These are phyloP conservation scores for Sarcophaga variegata DNA, from an alignment of 2,888 invertebrate genomes.

Conservation along the genomic window DNA sequence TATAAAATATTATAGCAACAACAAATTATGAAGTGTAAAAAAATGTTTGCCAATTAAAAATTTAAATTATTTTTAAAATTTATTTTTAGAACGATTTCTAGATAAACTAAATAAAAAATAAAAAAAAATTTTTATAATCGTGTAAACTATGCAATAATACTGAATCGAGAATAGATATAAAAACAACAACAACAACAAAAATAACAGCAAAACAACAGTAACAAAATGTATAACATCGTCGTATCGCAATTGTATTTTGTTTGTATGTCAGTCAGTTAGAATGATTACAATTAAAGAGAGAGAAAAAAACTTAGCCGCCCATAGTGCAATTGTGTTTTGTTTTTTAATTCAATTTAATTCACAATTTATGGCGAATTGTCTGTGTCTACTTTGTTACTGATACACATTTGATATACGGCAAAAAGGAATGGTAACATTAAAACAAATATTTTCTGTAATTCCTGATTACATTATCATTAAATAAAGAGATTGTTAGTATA, in stretches of 20 bases:
- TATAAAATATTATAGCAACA: conserved; percentile 6
- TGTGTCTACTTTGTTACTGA: background rate
- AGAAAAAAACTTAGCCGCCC: background rate
- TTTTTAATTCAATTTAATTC: background rate
- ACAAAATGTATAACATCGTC: conserved; percentile 29
- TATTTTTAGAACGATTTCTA: conserved; percentile 69
- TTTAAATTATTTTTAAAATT: conserved; percentile 66
- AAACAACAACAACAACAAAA: conserved; percentile 37
- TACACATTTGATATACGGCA: background rate
- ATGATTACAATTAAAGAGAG: background rate
- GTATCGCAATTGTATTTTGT: background rate
- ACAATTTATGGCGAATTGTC: background rate
- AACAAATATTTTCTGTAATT: background rate
- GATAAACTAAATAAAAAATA: conserved; percentile 36
- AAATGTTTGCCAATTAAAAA: conserved; percentile 68
- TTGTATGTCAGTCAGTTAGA: background rate
- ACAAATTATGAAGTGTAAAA: conserved; percentile 7
- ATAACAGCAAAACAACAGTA: background rate
- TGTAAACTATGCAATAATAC: conserved; percentile 50
- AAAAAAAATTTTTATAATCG: conserved; percentile 36
- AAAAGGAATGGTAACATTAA: background rate
- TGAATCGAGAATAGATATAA: conserved; percentile 56
- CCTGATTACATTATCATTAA: no score
- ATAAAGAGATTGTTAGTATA: no score
- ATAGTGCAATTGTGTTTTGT: background rate